Percentiles rank a stretch among this genome's conserved stretches.
Evolutionary conservation across 2,113 vertebrate species (phyloP).

Genomic region (Elephas maximus): DNA sequence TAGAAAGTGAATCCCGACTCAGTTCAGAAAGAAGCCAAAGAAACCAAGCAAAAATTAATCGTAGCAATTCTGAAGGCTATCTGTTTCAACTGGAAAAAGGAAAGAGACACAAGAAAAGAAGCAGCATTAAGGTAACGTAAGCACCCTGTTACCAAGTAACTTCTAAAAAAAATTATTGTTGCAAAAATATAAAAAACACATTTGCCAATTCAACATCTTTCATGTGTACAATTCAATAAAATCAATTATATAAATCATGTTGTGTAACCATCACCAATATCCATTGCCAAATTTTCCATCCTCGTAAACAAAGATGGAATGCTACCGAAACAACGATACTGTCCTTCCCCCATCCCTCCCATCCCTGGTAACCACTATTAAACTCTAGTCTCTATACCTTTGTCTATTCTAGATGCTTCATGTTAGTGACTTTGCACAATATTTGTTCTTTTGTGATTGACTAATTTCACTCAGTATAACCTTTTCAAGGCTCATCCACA

Average conservation of each 20-base stretch:
- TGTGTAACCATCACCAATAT: neutral
- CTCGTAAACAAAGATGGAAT: neutral
- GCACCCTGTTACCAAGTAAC: neutral
- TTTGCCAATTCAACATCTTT: neutral
- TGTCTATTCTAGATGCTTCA: neutral
- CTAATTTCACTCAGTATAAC: neutral
- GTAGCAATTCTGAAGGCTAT: constrained; percentile 88
- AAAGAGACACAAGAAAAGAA: constrained; percentile 83
- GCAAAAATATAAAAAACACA: neutral
- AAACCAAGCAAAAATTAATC: constrained; percentile 55
- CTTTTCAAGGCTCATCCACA: neutral
- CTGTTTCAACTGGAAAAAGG: constrained; percentile 88
- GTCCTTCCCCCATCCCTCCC: neutral
- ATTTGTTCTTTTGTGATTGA: neutral
- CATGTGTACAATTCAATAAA: neutral
- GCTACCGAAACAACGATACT: neutral
- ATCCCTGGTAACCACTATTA: neutral
- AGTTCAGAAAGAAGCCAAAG: constrained; percentile 44
- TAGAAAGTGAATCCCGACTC: constrained; percentile 70
- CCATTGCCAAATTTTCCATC: neutral
- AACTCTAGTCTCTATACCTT: neutral
- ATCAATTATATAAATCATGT: neutral
- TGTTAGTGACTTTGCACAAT: neutral
- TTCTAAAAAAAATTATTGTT: neutral
- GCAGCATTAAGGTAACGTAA: constrained; percentile 89